Percentiles rank a stretch among this genome's conserved stretches.
These are phyloP conservation scores for Lepidurus apus DNA, from an alignment of 1,140 invertebrate species.

Conservation along the genomic window DNA sequence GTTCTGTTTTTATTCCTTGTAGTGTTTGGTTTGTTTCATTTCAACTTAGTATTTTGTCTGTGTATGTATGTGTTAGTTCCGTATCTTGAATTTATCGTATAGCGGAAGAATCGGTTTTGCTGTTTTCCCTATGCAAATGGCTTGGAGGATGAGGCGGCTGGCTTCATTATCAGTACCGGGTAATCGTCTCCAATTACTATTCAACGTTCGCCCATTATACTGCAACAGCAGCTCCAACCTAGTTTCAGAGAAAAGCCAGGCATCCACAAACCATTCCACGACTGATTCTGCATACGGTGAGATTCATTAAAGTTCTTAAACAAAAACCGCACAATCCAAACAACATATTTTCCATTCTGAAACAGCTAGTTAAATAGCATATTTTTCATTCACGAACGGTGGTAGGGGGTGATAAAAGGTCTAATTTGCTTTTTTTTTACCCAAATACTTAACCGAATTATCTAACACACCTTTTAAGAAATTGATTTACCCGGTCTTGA, in stretches of 20 bases:
- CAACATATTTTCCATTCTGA: too few species aligned
- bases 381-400: too few species aligned
- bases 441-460: too few species aligned
- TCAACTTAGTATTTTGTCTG: neutral
- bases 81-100: constrained; percentile 1
- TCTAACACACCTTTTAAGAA: too few species aligned
- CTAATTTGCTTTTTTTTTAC: too few species aligned
- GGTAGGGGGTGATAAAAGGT: too few species aligned
- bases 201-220: neutral
- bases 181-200: constrained; percentile 19
- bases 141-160: neutral
- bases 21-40: neutral
- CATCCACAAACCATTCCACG: neutral
- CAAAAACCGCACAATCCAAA: neutral
- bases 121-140: neutral
- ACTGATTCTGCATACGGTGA: constrained; percentile 18
- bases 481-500: too few species aligned
- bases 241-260: neutral
- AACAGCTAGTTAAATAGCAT: too few species aligned
- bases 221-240: neutral
- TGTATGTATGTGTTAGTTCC: neutral
- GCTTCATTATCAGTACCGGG: constrained; percentile 9
- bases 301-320: neutral
- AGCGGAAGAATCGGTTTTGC: neutral
- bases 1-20: neutral